phyloP scores from a whole-genome alignment of 2,888 invertebrate genomes.

The Dynastes maya region DNA sequence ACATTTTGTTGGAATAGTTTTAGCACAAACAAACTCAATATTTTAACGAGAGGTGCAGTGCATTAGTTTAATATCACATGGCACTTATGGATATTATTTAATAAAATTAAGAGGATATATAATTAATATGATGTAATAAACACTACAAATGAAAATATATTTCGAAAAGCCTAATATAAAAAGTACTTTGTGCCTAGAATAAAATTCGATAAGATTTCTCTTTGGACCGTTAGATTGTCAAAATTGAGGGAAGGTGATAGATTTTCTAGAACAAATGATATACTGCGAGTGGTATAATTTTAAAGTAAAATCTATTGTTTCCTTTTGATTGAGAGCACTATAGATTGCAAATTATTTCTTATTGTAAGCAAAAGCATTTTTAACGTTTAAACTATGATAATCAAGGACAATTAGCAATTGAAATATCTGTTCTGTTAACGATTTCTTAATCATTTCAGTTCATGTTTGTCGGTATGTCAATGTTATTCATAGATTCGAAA shows the following conservation, averaged over 20 bases:
- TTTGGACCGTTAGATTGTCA: conserved; percentile 22
- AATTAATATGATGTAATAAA: background rate
- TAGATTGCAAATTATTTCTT: background rate
- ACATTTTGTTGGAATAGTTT: conserved; percentile 31
- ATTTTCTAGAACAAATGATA: background rate
- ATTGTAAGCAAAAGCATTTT: background rate
- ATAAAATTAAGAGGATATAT: background rate
- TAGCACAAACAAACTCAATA: background rate
- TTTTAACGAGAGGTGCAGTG: background rate
- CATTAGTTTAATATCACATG: background rate
- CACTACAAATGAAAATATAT: background rate
- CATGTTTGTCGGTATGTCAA: no score
- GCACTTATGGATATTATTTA: background rate
- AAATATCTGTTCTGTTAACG: no score
- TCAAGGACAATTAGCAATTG: no score
- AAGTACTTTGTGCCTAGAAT: conserved; percentile 2
- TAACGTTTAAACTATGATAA: background rate
- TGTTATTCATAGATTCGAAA: no score
- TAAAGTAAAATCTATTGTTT: background rate
- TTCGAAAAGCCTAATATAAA: background rate
- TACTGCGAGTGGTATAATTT: background rate
- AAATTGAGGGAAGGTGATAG: background rate
- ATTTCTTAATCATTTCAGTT: no score
- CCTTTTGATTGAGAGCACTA: background rate
- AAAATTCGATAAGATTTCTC: conserved; percentile 12